These are phyloP conservation scores for Oegoconia quadripuncta DNA, from an alignment of 2,888 invertebrate genomes.

Conservation along the genomic window DNA sequence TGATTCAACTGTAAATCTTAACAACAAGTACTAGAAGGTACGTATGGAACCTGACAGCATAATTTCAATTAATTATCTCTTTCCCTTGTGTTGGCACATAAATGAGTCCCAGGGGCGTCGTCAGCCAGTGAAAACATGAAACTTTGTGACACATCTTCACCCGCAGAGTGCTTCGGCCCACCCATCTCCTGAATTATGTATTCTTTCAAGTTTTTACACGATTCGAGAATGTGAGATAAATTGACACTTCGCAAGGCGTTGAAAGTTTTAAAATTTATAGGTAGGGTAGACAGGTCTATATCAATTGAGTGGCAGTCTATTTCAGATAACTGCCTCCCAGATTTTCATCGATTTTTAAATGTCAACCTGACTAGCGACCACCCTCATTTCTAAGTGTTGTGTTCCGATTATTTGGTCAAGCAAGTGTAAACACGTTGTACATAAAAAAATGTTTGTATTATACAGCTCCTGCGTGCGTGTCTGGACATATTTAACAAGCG, in stretches of 20 bases:
- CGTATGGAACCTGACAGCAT: slow-evolving; percentile 48
- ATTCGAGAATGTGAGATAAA: slow-evolving; percentile 39
- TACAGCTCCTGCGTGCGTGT: slow-evolving; percentile 15
- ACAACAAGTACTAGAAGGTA: slow-evolving; percentile 4
- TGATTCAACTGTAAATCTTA: neutral
- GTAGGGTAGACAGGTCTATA: too few species aligned
- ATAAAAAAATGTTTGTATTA: too few species aligned
- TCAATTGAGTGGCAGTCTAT: too few species aligned
- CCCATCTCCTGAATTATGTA: slow-evolving; percentile 61
- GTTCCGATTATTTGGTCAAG: too few species aligned
- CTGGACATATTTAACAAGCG: too few species aligned
- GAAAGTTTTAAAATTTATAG: slow-evolving; percentile 29
- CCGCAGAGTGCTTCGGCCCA: slow-evolving; percentile 37
- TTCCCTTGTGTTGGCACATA: slow-evolving; percentile 54
- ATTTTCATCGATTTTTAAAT: too few species aligned
- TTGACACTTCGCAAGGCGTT: slow-evolving; percentile 22
- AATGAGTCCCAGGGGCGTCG: slow-evolving; percentile 58
- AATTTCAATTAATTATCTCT: slow-evolving; percentile 69
- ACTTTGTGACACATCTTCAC: slow-evolving; percentile 55
- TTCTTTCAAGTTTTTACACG: slow-evolving; percentile 53
- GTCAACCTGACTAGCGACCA: too few species aligned
- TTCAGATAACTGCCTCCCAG: too few species aligned
- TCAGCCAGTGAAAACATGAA: slow-evolving; percentile 55
- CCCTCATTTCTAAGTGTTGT: too few species aligned
- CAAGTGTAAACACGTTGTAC: too few species aligned